Evolutionary conservation across 2,113 vertebrate genomes (phyloP).

Genomic region (Acrocephalus kingi): DNA sequence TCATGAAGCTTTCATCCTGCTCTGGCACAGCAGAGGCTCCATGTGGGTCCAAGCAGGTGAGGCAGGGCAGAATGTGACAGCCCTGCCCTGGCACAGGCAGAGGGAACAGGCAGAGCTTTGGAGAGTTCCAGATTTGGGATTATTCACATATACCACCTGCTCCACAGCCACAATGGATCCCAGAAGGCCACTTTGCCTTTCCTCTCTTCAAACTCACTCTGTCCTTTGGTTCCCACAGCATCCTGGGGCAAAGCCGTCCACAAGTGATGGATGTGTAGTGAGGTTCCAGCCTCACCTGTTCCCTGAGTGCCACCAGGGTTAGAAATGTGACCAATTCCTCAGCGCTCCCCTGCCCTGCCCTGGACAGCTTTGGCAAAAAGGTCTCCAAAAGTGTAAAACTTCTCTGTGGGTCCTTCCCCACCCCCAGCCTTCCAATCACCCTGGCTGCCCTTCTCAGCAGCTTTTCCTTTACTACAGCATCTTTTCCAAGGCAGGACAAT

Average conservation of each 20-base stretch:
- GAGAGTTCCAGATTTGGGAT: background rate
- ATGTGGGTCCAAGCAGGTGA: background rate
- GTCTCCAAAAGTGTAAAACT: background rate
- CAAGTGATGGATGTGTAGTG: background rate
- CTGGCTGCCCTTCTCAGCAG: background rate
- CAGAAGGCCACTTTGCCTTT: background rate
- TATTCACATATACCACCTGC: accelerated
- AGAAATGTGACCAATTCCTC: background rate
- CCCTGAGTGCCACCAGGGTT: background rate
- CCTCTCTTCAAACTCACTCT: background rate
- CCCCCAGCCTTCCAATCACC: background rate
- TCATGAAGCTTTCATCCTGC: background rate
- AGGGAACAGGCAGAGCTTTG: background rate
- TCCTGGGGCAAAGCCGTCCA: background rate
- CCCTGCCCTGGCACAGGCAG: background rate
- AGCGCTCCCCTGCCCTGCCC: background rate
- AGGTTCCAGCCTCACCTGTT: background rate
- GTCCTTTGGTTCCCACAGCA: background rate
- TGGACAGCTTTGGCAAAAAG: background rate
- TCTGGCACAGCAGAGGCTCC: background rate
- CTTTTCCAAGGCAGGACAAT: background rate
- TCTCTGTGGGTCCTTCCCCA: background rate
- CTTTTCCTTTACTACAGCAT: background rate
- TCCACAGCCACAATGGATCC: background rate
- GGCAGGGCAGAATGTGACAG: background rate